Percentiles rank a stretch among this genome's conserved stretches.
Evolutionary conservation across 2,888 invertebrate genomes (phyloP).

Genomic region (Coleophora flavipennella): DNA sequence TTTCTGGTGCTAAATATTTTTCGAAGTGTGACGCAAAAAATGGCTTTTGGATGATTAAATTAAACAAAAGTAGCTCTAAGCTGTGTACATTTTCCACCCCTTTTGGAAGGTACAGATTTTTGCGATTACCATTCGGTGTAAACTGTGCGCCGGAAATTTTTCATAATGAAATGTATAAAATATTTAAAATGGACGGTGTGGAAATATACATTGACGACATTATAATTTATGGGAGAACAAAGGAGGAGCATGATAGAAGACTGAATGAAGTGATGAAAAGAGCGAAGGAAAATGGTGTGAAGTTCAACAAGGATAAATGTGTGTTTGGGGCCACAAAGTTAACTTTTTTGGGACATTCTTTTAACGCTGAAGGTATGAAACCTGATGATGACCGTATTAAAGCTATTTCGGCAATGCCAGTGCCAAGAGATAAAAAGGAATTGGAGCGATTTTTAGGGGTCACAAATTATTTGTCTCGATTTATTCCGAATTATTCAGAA

Average conservation of each 20-base stretch:
- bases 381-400: neutral
- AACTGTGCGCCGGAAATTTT: slow-evolving; percentile 9
- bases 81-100: slow-evolving; percentile 10
- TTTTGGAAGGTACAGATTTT: slow-evolving; percentile 7
- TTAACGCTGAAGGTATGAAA: slow-evolving; percentile 4
- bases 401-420: neutral
- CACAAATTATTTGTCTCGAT: slow-evolving; percentile 4
- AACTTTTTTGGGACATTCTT: slow-evolving; percentile 2
- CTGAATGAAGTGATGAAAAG: slow-evolving; percentile 2
- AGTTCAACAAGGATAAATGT: slow-evolving; percentile 6
- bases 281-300: slow-evolving; percentile 5
- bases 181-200: slow-evolving; percentile 9
- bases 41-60: slow-evolving; percentile 7
- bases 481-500: slow-evolving; percentile 4
- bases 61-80: slow-evolving; percentile 8
- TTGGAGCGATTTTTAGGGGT: slow-evolving; percentile 5
- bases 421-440: neutral
- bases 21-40: no score
- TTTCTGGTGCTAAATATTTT: no score
- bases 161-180: slow-evolving; percentile 12
- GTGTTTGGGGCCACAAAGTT: slow-evolving; percentile 2
- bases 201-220: slow-evolving; percentile 8
- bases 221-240: slow-evolving; percentile 5
- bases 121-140: slow-evolving; percentile 11
- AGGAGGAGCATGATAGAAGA: slow-evolving; percentile 10